Percentiles rank a stretch among this genome's conserved stretches.
Evolutionary conservation across 2,113 vertebrate species (phyloP).

Genomic region (Eonycteris spelaea): DNA sequence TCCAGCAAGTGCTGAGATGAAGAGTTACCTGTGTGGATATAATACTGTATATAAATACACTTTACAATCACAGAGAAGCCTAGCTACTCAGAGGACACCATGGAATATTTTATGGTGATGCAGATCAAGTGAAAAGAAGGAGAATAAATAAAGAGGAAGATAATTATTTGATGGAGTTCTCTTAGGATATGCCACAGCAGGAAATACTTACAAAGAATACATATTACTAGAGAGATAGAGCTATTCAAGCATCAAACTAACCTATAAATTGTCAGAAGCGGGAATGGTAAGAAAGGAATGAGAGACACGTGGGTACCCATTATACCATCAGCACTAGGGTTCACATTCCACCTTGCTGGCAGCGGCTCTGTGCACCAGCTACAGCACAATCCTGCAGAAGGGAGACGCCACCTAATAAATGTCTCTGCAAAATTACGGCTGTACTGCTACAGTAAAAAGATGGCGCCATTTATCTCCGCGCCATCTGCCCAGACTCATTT

Average conservation of each 20-base stretch:
- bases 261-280: conserved; percentile 82
- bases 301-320: conserved; percentile 72
- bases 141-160: conserved; percentile 85
- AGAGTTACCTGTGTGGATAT: conserved; percentile 66
- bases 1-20: conserved; percentile 38
- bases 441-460: conserved; percentile 76
- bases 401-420: conserved; percentile 79
- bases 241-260: conserved; percentile 81
- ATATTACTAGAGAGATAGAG: conserved; percentile 79
- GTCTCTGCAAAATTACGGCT: conserved; percentile 81
- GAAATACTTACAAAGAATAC: conserved; percentile 83
- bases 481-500: conserved; percentile 79
- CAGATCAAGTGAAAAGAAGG: conserved; percentile 85
- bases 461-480: conserved; percentile 77
- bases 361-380: conserved; percentile 61
- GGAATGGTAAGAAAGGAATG: conserved; percentile 78
- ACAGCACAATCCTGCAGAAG: conserved; percentile 63
- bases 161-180: conserved; percentile 88
- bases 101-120: conserved; percentile 86
- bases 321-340: conserved; percentile 67
- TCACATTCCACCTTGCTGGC: conserved; percentile 63
- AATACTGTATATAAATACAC: conserved; percentile 82
- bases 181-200: conserved; percentile 84
- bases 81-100: conserved; percentile 76
- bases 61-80: conserved; percentile 80